phyloP scores from a whole-genome alignment of 2,888 invertebrate genomes.

The Megamerina dolium region DNA sequence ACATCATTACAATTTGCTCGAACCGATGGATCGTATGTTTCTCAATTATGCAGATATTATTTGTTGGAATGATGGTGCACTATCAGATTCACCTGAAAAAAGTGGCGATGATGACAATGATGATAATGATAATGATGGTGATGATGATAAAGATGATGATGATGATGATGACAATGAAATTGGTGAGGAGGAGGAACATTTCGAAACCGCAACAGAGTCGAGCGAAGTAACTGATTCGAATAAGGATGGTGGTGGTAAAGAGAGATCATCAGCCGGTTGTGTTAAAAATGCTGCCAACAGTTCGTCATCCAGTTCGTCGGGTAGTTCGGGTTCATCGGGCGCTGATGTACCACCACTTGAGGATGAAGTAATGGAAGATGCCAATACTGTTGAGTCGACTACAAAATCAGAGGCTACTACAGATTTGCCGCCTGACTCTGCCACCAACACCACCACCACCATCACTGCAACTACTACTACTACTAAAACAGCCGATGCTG shows the following conservation, averaged over 20 bases:
- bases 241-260: background rate
- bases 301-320: background rate
- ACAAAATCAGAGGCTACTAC: too few relatives aligned
- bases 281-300: background rate
- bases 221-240: background rate
- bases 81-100: background rate
- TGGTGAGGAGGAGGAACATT: slow-evolving; percentile 12
- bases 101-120: slow-evolving; percentile 13
- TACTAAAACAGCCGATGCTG: slow-evolving; percentile 7
- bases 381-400: too few relatives aligned
- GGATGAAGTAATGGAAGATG: too few relatives aligned
- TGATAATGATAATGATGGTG: slow-evolving; percentile 20
- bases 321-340: too few relatives aligned
- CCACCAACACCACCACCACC: too few relatives aligned
- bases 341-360: too few relatives aligned
- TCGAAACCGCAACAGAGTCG: background rate
- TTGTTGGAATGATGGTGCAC: slow-evolving; percentile 44
- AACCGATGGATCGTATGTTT: slow-evolving; percentile 58
- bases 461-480: slow-evolving; percentile 9
- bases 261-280: background rate
- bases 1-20: slow-evolving; percentile 77
- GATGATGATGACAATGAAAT: slow-evolving; percentile 16
- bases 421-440: too few relatives aligned
- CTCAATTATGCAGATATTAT: slow-evolving; percentile 56
- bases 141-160: slow-evolving; percentile 20